A percentile compares a stretch with the other conserved stretches of the same genome.
Evolutionary conservation across 2,888 invertebrate genomes (phyloP).

Genomic region (Ophion ventricosus): DNA sequence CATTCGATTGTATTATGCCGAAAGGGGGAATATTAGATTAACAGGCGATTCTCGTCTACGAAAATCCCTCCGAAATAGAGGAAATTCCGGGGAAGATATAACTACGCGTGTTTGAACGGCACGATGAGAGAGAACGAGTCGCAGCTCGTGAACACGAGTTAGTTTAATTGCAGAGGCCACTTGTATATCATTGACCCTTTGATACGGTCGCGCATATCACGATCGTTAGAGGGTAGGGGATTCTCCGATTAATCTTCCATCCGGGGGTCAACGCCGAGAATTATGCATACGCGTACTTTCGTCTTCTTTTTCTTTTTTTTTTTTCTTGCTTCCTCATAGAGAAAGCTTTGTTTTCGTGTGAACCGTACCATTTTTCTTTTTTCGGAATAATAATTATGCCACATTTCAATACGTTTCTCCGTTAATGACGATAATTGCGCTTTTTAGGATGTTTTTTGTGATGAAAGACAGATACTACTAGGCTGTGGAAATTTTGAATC

Average conservation of each 20-base stretch:
- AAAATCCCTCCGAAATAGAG: background rate
- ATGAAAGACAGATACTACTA: background rate
- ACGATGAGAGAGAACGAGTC: conserved; percentile 11
- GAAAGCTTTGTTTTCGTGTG: conserved; percentile 28
- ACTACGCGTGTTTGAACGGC: background rate
- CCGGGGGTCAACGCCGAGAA: conserved; percentile 57
- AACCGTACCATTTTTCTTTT: background rate
- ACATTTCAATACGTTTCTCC: background rate
- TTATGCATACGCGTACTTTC: conserved; percentile 17
- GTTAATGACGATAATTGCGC: background rate
- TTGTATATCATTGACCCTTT: conserved; percentile 64
- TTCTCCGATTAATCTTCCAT: conserved; percentile 61
- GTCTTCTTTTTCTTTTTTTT: conserved; percentile 5
- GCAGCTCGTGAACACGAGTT: conserved; percentile 11
- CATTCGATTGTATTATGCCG: background rate
- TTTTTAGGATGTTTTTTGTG: no score
- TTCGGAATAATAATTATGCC: background rate
- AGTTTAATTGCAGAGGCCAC: conserved; percentile 56
- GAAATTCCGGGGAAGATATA: no score
- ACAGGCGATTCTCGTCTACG: background rate
- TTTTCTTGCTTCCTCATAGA: conserved; percentile 25
- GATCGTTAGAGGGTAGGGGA: conserved; percentile 60
- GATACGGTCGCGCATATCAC: conserved; percentile 60
- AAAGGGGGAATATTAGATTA: background rate
- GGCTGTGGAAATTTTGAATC: background rate